Base-by-base conservation (phyloP, 2,888 invertebrate species). In the Thymelicus acteon region DNA sequence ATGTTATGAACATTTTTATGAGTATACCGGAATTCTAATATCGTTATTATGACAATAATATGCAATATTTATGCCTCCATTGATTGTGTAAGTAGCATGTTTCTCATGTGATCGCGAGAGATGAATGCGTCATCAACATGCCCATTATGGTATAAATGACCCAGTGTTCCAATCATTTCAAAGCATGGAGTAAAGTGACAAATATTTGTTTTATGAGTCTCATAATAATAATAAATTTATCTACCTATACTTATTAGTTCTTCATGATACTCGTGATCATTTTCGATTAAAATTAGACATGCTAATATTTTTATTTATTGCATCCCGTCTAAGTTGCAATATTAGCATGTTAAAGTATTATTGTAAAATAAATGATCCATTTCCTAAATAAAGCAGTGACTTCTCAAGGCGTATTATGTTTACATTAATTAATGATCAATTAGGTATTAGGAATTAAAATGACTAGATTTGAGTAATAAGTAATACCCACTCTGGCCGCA, bases 51-150 rank as follows among this genome's bases (percentile, higher is more conserved):
- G 60, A 67, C 24, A 69, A 70, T 67, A 64, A 61, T n/a, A n/a
- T 63, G 39, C 61, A 66, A 58, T 61, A 64, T 63, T 65, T 65
- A 6, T 31, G 57, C 47, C 67, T 48, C 40, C 49, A 49, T 69
- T 70, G 54, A 49, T 69, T 70, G 54, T 67, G 40, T 58, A 37
- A 61, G 65, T 49, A 76, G 78, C 82, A 84, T 83, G 75, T 82
- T 82, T 84, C 82, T 77, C 84, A 82, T 79, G 74, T 82, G 78
- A 79, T 74, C 68, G 69, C 69, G 60, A 72, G 72, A 73, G 71
- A 72, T 75, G 31, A 52, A 72, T 67, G 74, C 66, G 65, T 74
- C 76, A 73, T 73, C 57, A 13, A 69, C 65, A 72, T 77, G 72
- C 75, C 73, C 73, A 76, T 75, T 68, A 74, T 72, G 73, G 62